Evolutionary conservation across 2,888 invertebrate species (phyloP).

Genomic region (Netelia inedita): DNA sequence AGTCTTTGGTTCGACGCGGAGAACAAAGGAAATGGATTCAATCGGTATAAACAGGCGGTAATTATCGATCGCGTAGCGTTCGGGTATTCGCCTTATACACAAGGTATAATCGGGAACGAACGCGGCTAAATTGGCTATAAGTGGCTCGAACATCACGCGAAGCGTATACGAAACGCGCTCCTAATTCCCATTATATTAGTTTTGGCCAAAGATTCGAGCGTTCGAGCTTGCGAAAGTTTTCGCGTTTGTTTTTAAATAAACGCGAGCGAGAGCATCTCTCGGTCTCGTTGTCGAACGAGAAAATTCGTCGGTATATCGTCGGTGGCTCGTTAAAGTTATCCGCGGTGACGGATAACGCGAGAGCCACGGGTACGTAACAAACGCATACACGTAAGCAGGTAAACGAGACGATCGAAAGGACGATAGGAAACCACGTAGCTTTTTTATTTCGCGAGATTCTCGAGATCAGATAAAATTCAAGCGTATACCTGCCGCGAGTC

Average conservation of each 20-base stretch:
- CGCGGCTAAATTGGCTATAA: no score
- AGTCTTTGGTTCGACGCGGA: slow-evolving; percentile 32
- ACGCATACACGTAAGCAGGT: slow-evolving; percentile 3
- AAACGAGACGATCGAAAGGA: slow-evolving; percentile 48
- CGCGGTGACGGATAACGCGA: slow-evolving; percentile 46
- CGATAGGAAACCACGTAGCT: not conserved
- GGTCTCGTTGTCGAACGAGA: slow-evolving; percentile 3
- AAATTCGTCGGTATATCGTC: slow-evolving; percentile 26
- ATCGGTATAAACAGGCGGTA: slow-evolving; percentile 59
- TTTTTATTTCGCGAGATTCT: slow-evolving; percentile 24
- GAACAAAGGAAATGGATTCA: slow-evolving; percentile 72
- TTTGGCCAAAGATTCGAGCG: not conserved
- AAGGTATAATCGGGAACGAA: not conserved
- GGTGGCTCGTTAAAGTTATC: slow-evolving; percentile 49
- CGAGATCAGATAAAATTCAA: slow-evolving; percentile 62
- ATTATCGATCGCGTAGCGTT: slow-evolving; percentile 58
- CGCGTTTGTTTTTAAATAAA: slow-evolving; percentile 6
- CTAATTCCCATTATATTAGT: no score
- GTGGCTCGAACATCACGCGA: no score
- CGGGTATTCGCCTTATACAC: slow-evolving; percentile 7
- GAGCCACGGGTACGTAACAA: slow-evolving; percentile 14
- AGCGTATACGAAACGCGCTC: no score
- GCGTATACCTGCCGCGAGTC: not conserved
- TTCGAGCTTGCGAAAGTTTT: slow-evolving; percentile 26
- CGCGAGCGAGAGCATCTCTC: no score